These are phyloP conservation scores for Cairina moschata DNA, from an alignment of 2,113 vertebrate genomes.

Conservation along the genomic window DNA sequence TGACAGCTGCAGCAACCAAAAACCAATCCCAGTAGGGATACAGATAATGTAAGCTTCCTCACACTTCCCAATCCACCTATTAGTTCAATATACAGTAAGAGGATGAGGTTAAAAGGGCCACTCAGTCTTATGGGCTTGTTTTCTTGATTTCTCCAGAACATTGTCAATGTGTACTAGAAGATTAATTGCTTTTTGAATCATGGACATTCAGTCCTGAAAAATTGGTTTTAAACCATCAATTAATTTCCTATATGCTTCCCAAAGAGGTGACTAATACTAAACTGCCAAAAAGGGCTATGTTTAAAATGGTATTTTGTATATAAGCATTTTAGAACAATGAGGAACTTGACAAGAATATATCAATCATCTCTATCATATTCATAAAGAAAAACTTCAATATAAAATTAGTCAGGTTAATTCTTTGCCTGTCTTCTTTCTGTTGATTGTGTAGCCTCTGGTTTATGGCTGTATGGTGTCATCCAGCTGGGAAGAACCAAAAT, in stretches of 20 bases:
- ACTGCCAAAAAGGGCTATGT: background rate
- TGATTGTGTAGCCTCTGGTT: background rate
- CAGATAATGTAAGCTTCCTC: background rate
- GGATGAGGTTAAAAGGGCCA: background rate
- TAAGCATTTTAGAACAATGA: background rate
- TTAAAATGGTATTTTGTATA: background rate
- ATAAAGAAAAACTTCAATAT: background rate
- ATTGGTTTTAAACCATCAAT: background rate
- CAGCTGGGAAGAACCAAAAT: rapidly evolving
- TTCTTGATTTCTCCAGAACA: background rate
- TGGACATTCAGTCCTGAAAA: background rate
- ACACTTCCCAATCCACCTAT: background rate
- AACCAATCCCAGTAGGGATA: background rate
- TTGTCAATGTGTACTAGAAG: background rate
- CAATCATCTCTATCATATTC: background rate
- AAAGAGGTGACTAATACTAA: background rate
- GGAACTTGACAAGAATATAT: background rate
- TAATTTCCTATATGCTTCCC: background rate
- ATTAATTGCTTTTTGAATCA: background rate
- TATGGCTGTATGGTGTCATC: background rate
- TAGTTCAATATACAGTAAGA: background rate
- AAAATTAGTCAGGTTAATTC: background rate
- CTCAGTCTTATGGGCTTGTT: background rate
- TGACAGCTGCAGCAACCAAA: background rate
- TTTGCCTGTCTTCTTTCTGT: background rate